These are phyloP conservation scores for Sylvilagus floridanus DNA, from an alignment of 2,797 vertebrate genomes.

Conservation along the genomic window DNA sequence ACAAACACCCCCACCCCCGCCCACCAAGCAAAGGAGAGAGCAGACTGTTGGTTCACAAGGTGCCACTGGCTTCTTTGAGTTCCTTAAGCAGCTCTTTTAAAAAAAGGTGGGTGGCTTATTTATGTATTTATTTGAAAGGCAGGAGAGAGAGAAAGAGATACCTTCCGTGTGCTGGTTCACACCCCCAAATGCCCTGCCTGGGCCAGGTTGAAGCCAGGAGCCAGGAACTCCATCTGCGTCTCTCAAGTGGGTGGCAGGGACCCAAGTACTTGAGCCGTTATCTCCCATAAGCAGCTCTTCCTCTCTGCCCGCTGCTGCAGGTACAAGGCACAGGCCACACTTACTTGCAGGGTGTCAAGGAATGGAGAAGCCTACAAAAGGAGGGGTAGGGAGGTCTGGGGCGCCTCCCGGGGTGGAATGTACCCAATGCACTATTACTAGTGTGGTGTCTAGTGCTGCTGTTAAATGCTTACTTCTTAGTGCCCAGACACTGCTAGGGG, in stretches of 20 bases:
- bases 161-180: too few relatives aligned
- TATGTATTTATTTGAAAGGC: too few relatives aligned
- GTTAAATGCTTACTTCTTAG: neutral
- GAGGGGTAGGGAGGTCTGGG: too few relatives aligned
- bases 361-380: neutral
- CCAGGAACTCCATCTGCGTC: too few relatives aligned
- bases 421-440: neutral
- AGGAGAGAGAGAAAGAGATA: too few relatives aligned
- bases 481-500: neutral
- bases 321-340: neutral
- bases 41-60: neutral
- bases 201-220: too few relatives aligned
- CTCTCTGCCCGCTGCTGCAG: neutral
- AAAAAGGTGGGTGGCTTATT: too few relatives aligned
- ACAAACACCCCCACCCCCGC: neutral
- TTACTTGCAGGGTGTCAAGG: neutral
- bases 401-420: neutral
- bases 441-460: neutral
- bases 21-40: neutral
- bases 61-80: neutral
- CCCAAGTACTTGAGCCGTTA: too few relatives aligned
- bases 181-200: too few relatives aligned
- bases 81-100: neutral
- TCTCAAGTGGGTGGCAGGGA: too few relatives aligned
- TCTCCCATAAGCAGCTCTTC: neutral